phyloP scores from a whole-genome alignment of 2,113 vertebrate genomes.

The Tauraco erythrolophus region DNA sequence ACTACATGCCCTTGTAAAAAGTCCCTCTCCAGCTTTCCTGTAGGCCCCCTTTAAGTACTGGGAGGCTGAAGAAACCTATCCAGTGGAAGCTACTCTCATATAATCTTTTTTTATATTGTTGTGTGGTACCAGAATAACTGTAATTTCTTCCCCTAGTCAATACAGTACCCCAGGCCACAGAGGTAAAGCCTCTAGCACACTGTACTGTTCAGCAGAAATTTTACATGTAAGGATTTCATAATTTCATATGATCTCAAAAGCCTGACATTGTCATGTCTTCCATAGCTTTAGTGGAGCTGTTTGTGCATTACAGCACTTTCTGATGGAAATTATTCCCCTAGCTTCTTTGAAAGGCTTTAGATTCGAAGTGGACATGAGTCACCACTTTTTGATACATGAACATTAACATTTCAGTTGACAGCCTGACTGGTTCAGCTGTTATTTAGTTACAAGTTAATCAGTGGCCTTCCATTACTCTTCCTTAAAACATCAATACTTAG shows the following conservation, averaged over 20 bases:
- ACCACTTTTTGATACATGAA: not conserved
- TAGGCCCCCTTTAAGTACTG: too few relatives aligned
- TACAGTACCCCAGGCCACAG: not conserved
- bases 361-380: not conserved
- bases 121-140: not conserved
- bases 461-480: not conserved
- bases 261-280: not conserved
- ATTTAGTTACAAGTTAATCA: not conserved
- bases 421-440: not conserved
- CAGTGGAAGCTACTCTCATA: not conserved
- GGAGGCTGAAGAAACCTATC: not conserved
- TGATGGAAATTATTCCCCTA: not conserved
- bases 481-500: not conserved
- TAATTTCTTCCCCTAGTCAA: not conserved
- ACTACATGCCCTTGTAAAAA: too few relatives aligned
- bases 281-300: not conserved
- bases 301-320: not conserved
- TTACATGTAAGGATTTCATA: not conserved
- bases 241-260: not conserved
- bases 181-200: not conserved
- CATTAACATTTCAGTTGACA: not conserved
- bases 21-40: too few relatives aligned
- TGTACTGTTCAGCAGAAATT: not conserved
- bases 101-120: not conserved
- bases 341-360: not conserved